These are phyloP conservation scores for Drosophila persimilis DNA, from an alignment of 1,140 invertebrate genomes.

Conservation along the genomic window DNA sequence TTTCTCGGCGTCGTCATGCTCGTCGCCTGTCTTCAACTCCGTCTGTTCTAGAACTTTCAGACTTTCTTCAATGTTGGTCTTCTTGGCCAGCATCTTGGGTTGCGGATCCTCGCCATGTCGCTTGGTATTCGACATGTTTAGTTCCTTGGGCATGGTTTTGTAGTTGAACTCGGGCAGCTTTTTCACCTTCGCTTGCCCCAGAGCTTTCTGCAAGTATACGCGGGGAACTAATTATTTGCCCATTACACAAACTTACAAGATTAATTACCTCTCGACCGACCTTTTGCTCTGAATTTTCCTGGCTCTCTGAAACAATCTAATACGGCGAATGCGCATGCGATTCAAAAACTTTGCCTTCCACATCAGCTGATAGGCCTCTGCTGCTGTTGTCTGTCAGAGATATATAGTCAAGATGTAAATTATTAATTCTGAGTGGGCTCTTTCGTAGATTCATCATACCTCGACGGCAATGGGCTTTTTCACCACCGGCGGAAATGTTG, in stretches of 20 bases:
- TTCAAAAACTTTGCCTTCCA: slow-evolving; percentile 81
- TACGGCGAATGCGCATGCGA: slow-evolving; percentile 84
- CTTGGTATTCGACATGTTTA: slow-evolving; percentile 78
- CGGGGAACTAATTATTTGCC: too few relatives aligned
- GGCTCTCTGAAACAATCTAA: slow-evolving; percentile 86
- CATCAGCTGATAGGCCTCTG: slow-evolving; percentile 74
- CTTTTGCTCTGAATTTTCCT: slow-evolving; percentile 77
- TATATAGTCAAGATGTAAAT: background rate
- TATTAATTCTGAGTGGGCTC: too few relatives aligned
- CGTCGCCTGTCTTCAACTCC: slow-evolving; percentile 85
- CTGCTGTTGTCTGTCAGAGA: slow-evolving; percentile 52
- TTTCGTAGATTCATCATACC: slow-evolving; percentile 41
- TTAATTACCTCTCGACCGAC: slow-evolving; percentile 60
- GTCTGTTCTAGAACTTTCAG: slow-evolving; percentile 85
- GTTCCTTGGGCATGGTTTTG: slow-evolving; percentile 85
- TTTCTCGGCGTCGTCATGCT: slow-evolving; percentile 71
- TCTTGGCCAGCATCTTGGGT: slow-evolving; percentile 52
- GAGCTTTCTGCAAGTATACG: slow-evolving; percentile 84
- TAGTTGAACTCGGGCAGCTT: slow-evolving; percentile 84
- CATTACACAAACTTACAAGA: too few relatives aligned
- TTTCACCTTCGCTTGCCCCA: slow-evolving; percentile 85
- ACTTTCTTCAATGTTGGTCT: slow-evolving; percentile 70
- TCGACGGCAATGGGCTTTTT: slow-evolving; percentile 85
- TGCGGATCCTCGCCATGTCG: slow-evolving; percentile 23
- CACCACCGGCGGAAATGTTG: slow-evolving; percentile 86